Base-by-base conservation (phyloP, 2,797 vertebrate genomes). In the Botia almorhae region DNA sequence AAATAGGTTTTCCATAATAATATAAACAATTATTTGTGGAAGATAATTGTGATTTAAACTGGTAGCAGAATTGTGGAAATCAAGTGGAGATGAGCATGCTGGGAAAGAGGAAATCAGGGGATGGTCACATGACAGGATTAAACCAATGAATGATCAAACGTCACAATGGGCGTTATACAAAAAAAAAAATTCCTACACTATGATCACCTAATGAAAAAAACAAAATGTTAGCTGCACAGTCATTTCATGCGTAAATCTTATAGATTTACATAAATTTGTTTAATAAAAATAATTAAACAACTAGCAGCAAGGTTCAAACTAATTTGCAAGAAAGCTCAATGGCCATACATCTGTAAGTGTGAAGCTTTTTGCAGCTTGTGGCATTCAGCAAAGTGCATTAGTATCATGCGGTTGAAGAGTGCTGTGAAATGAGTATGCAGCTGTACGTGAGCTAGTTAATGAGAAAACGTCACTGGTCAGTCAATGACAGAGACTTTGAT, bases 391-490 rank as follows among this genome's bases (percentile, higher is more conserved):
- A 43, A 26, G 63, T 0, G 4, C 63, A 74, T 82, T 76, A 29
- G 79, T 63, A 80, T 68, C 82, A 87, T 88, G 87, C 81, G 82
- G 77, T 61, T 81, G 33, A 80, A 74, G 58, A 81, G 58, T 50
- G 56, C 43, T 3, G 50, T 56, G 81, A 91, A 93, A 94, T 91
- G 91, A 94, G 92, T 93, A 92, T 94, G 93, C 93, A 94, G 93
- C 85, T 85, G 82, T 85, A 86, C 88, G 74, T 87, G 90, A 87
- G 86, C 87, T 86, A 87, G 87, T 86, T 78, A 84, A 84, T 74
- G 71, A 60, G 88, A 90, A 84, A 88, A 90, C 85, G 74, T 89
- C 82, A 88, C 64, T 89, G 85, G 83, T 89, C 88, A 86, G 90
- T 90, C 89, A 91, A 74, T 88, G 88, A 82, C 70, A 90, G 89